phyloP scores from a whole-genome alignment of 2,888 invertebrate species.

The Brenthis ino region DNA sequence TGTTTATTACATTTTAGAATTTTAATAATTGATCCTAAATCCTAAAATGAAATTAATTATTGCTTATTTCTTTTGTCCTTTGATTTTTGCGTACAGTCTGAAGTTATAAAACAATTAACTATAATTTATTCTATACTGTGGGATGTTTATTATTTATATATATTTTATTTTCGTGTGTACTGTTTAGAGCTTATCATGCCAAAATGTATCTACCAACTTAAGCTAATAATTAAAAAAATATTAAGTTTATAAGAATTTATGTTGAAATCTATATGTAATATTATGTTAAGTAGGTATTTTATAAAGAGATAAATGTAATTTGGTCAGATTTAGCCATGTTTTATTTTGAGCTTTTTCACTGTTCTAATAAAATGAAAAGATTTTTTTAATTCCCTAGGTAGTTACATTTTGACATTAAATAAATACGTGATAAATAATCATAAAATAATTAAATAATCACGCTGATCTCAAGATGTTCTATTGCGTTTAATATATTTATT shows the following conservation, averaged over 20 bases:
- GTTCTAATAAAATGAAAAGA: not conserved
- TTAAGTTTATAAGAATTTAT: not conserved
- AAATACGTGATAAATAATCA: too few species aligned
- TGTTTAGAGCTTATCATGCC: constrained; percentile 1
- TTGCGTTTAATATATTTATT: constrained; percentile 15
- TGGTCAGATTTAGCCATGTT: not conserved
- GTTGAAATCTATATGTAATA: not conserved
- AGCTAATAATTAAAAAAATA: not conserved
- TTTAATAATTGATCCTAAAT: too few species aligned
- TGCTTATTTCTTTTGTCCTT: too few species aligned
- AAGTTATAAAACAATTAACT: not conserved
- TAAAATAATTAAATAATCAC: too few species aligned
- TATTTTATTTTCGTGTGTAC: constrained; percentile 21
- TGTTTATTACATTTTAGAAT: too few species aligned
- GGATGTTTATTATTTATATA: constrained; percentile 16
- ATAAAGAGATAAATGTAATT: not conserved
- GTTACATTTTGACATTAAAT: constrained; percentile 10
- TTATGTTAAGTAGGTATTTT: not conserved
- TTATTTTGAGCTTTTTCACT: not conserved
- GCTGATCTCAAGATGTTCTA: constrained; percentile 28
- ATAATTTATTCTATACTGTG: constrained; percentile 14
- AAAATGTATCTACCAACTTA: constrained; percentile 11
- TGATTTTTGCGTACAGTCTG: not conserved
- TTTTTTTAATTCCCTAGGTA: not conserved
- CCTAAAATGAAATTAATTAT: too few species aligned